Percentiles rank a stretch among this genome's conserved stretches.
These are phyloP conservation scores for Pardalotus punctatus DNA, from an alignment of 2,113 vertebrate genomes.

Conservation along the genomic window DNA sequence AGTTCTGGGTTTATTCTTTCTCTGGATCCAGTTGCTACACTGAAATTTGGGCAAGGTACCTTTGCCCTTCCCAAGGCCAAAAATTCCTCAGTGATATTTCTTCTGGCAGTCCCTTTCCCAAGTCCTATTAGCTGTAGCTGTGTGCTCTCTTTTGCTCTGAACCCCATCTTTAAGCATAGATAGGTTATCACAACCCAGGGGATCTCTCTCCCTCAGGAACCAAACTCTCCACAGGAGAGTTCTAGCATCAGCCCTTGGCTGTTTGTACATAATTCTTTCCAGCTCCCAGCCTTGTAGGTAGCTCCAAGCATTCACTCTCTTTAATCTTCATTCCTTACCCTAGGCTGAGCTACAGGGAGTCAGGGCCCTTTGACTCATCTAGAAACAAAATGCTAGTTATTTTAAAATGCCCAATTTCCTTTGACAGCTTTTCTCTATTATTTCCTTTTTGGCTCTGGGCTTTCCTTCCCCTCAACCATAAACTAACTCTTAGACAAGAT, in stretches of 20 bases:
- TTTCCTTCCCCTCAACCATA: neutral
- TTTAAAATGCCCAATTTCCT: neutral
- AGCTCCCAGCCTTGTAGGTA: fast-evolving
- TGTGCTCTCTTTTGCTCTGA: neutral
- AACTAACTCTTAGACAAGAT: neutral
- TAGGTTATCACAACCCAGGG: neutral
- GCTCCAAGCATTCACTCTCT: neutral
- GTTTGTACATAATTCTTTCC: neutral
- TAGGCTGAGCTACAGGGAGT: neutral
- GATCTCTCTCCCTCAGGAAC: neutral
- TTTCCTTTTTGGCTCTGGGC: neutral
- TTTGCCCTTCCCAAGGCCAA: neutral
- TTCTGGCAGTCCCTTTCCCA: neutral
- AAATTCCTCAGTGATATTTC: neutral
- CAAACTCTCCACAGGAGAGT: neutral
- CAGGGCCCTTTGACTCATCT: neutral
- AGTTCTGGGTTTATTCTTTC: neutral
- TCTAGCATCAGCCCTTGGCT: neutral
- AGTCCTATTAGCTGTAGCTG: neutral
- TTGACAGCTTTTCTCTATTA: neutral
- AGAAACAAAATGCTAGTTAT: neutral
- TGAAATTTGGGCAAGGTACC: neutral
- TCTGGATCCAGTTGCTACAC: neutral
- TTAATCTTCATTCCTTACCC: neutral
- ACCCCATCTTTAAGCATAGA: neutral